These are phyloP conservation scores for Aegithalos caudatus DNA, from an alignment of 2,113 vertebrate species.

Conservation along the genomic window DNA sequence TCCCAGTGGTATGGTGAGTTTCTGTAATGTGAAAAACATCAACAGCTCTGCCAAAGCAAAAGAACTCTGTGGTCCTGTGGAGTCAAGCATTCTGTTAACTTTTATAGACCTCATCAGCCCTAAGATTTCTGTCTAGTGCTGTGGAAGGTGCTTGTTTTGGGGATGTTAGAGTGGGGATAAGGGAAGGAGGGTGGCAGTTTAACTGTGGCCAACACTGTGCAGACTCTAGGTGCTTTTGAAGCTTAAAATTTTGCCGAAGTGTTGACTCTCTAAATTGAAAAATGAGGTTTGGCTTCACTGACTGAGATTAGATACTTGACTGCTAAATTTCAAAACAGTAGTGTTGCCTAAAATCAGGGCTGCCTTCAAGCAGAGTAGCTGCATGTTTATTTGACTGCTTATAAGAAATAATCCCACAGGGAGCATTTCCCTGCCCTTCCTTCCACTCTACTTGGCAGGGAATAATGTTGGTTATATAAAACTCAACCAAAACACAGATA, in stretches of 20 bases:
- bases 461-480: conserved; percentile 30
- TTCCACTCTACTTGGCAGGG: conserved; percentile 31
- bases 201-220: neutral
- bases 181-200: neutral
- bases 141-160: neutral
- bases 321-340: neutral
- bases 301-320: neutral
- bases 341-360: neutral
- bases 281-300: neutral
- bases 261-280: neutral
- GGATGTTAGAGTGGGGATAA: neutral
- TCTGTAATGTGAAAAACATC: neutral
- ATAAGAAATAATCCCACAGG: conserved; percentile 26
- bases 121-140: neutral
- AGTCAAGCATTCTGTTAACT: neutral
- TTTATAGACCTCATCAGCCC: neutral
- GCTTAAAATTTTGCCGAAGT: neutral
- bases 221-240: neutral
- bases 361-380: neutral
- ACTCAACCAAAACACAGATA: neutral
- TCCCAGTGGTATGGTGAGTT: conserved; percentile 86
- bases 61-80: neutral
- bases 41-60: neutral
- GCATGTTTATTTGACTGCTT: neutral
- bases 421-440: conserved; percentile 5